Base-by-base conservation (phyloP, 2,888 invertebrate genomes). In the Xanthorhoe designata region DNA sequence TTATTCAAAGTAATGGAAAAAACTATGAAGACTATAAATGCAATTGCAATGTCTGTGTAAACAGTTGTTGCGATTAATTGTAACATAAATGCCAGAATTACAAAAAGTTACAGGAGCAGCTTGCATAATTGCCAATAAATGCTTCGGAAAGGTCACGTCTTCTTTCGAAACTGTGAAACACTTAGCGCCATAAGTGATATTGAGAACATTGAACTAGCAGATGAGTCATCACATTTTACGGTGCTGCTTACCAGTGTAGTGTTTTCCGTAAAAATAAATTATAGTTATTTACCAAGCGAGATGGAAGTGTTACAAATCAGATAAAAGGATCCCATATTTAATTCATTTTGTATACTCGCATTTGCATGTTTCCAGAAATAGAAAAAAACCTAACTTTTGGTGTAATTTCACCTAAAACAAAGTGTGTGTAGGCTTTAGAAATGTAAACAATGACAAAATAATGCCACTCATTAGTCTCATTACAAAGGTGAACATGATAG, bases 141-240 rank as follows among this genome's bases (percentile, higher is more conserved):
- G 54, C 32, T 45, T 61, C 5, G 29, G 9, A 61, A 57, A 61
- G 56, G 60, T 64, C 56, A 56, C 56, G 57, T 60, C 15, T 50
- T 45, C 17, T 68, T 64, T 57, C 49, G 53, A 52, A 57, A 67
- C 63, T 15, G 64, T 57, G 58, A 76, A 71, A 68, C 52, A 61
- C 57, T 63, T 66, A 32, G 51, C 65, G 54, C 59, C 63, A 62
- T 42, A 50, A 61, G 42, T 53, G 18, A 17, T 61, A 49, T 38
- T 17, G 45, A 32, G 32, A 57, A 57, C 56, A 49, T 57, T 66
- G 52, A 61, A 32, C 50, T n/a, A 59, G 50, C 49, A 15, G 29
- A 61, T 59, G 73, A 62, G 17, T 60, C 60, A 64, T 42, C 45
- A 49, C 56, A 50, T 47, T 61, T 49, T 35, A 50, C 51, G 45